Evolutionary conservation across 2,888 invertebrate genomes (phyloP), one percentile per base, ranked within the genome.

Genomic region (Dendrolimus houi): DNA sequence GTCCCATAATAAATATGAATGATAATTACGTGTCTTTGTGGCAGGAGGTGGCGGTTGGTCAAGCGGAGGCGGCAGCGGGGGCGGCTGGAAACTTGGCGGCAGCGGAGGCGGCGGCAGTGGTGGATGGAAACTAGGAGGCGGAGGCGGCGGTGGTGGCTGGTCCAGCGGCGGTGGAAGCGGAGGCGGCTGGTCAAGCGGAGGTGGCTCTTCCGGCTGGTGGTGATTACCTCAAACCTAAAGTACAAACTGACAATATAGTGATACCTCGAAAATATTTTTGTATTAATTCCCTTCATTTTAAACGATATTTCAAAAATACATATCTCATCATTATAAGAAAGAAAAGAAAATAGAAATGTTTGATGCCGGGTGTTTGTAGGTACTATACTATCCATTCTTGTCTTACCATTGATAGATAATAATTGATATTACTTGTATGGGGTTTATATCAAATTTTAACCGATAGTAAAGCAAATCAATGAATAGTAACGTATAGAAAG

Each of bases 201-300:
- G 69, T 13, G 70, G 70, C 41, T 75, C 75, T 52, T 79, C 80
- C 58, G 83, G 85, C 67, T 84, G 86, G 86, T 86, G 85, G 84
- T 86, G 79, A 85, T 55, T 54, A 54, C 58, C 55, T 62, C 55
- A 59, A 58, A 58, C 62, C 55, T 56, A 63, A 75, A 79, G 73
- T 69, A 68, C 71, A 73, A 78, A 72, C 60, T 59, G 66, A 74
- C 71, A 83, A 81, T 82, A 85, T 71, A 83, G 71, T 77, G 75
- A 80, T 83, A 81, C 78, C 77, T 79, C 74, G 64, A 61, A 68
- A 55, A 53, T n/a, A 59, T 58, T 59, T 57, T 66, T 71, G 70
- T 65, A 59, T 58, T 70, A 29, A 29, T 29, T 29, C 0, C 29
- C 29, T 29, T 29, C 29, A 29, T 29, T 29, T 3, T 29, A 29